A percentile compares a stretch with the other conserved stretches of the same genome.
These are phyloP conservation scores for Sapajus apella DNA, from an alignment of 2,113 vertebrate species.

Conservation along the genomic window DNA sequence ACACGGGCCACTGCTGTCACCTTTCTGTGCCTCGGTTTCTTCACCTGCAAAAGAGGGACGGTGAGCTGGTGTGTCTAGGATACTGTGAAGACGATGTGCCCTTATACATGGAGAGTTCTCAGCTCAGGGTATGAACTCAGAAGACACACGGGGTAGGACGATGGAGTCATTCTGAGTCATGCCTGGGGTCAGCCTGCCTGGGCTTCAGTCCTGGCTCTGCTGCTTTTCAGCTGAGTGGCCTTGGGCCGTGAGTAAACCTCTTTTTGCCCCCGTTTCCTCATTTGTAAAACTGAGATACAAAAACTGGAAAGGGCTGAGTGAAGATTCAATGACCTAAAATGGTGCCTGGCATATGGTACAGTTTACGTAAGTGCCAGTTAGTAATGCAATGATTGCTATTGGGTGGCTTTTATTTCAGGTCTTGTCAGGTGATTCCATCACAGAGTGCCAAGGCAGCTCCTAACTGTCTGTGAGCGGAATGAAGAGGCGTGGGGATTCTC, in stretches of 20 bases:
- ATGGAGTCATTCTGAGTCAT: fast-evolving
- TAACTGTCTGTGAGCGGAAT: background rate
- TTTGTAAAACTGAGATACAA: background rate
- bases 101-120: too few species aligned
- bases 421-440: background rate
- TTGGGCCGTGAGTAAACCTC: background rate
- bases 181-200: background rate
- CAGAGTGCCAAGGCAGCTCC: background rate
- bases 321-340: background rate
- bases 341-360: background rate
- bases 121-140: background rate
- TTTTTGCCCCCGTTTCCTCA: background rate
- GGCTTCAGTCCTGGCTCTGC: background rate
- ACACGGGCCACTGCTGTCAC: background rate
- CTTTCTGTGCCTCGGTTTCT: background rate
- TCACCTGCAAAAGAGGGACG: background rate
- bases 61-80: background rate
- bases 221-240: background rate
- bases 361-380: background rate
- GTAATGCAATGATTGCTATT: background rate
- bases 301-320: background rate
- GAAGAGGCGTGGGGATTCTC: too few species aligned
- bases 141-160: fast-evolving
- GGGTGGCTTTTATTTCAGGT: background rate
- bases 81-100: background rate